Conservation (phyloP, 2,888 invertebrate species). For the Dryococelus australis region DNA sequence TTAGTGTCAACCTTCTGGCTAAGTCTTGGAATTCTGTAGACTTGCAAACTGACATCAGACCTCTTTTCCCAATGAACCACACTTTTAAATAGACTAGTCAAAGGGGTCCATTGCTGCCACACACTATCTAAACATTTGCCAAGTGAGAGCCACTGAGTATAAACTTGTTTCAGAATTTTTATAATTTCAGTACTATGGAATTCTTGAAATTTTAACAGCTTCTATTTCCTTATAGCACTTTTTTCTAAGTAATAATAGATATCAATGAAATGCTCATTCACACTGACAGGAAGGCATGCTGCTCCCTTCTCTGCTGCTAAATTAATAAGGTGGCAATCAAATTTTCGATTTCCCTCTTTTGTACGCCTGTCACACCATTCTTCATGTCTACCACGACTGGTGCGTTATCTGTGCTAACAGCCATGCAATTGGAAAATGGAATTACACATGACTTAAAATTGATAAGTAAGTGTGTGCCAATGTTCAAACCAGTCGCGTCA, state of each 20-base stretch:
- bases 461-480: background rate
- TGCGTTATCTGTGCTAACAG: background rate
- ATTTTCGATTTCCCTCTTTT: background rate
- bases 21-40: background rate
- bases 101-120: background rate
- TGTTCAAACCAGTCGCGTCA: too few species aligned
- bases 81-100: background rate
- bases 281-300: background rate
- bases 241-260: conserved; percentile 23
- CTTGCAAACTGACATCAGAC: too few species aligned
- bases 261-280: background rate
- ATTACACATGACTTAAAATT: background rate
- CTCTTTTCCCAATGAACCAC: too few species aligned
- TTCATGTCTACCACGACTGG: background rate
- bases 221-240: background rate
- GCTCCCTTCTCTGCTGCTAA: background rate
- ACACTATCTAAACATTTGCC: background rate
- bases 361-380: conserved; percentile 12
- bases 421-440: background rate
- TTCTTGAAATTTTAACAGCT: background rate
- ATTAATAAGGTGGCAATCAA: conserved; percentile 12
- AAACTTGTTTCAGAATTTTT: background rate
- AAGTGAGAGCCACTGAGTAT: background rate
- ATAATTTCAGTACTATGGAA: background rate
- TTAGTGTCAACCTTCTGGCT: background rate